phyloP scores from a whole-genome alignment of 2,797 vertebrate genomes.

The Mareca penelope region DNA sequence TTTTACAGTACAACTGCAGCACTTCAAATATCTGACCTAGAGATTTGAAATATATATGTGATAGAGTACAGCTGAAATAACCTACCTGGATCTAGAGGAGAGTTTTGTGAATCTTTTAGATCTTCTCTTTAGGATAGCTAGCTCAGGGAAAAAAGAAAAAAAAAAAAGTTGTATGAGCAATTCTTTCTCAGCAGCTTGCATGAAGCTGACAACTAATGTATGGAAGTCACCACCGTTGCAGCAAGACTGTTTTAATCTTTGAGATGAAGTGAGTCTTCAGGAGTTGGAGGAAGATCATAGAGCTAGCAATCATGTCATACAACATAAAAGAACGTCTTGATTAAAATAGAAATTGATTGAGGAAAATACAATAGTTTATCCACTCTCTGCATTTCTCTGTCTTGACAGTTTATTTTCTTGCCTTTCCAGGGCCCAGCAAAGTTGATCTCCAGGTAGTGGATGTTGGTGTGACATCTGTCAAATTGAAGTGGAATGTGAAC shows the following conservation, averaged over 20 bases:
- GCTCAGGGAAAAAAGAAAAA: neutral
- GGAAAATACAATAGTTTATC: neutral
- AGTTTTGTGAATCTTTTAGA: neutral
- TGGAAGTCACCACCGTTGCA: neutral
- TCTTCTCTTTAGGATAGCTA: neutral
- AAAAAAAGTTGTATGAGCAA: neutral
- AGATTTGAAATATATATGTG: neutral
- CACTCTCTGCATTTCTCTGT: neutral
- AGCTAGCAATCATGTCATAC: neutral
- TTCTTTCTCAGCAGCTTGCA: neutral
- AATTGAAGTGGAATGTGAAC: neutral
- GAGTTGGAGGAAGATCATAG: neutral
- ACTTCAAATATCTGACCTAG: neutral
- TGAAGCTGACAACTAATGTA: neutral
- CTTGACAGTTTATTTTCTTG: neutral
- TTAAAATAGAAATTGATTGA: neutral
- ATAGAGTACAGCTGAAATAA: neutral
- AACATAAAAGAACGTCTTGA: neutral
- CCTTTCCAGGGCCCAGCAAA: constrained; percentile 26
- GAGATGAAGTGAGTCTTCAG: neutral
- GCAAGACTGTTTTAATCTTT: neutral
- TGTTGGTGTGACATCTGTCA: constrained; percentile 19
- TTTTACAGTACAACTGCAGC: neutral
- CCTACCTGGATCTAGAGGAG: neutral
- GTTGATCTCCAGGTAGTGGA: neutral